phyloP scores from a whole-genome alignment of 2,113 vertebrate genomes.

The Nerophis lumbriciformis region DNA sequence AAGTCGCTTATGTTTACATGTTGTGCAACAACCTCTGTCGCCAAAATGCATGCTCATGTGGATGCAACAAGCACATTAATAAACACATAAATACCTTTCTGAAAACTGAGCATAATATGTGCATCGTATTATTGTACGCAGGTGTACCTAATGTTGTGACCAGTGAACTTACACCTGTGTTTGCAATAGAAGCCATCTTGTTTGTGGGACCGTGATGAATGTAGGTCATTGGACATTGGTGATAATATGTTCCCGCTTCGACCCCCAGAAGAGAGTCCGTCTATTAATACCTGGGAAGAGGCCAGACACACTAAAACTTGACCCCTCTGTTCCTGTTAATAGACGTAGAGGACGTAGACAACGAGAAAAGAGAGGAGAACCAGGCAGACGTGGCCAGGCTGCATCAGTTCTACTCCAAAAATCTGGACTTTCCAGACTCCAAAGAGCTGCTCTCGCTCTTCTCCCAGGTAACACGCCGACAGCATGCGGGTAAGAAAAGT shows the following conservation, averaged over 20 bases:
- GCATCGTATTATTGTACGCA: no score
- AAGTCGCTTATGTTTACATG: no score
- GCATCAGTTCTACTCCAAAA: conserved; percentile 90
- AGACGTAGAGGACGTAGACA: conserved; percentile 91
- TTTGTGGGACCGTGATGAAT: not conserved
- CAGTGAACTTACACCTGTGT: no score
- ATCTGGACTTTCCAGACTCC: conserved; percentile 82
- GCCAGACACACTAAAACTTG: no score
- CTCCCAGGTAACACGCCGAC: conserved; percentile 78
- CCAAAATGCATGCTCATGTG: no score
- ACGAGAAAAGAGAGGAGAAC: conserved; percentile 82
- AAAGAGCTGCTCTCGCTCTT: conserved; percentile 80
- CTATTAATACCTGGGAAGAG: conserved; percentile 1
- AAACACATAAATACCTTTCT: no score
- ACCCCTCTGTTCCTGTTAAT: not conserved
- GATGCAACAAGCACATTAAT: no score
- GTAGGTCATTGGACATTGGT: not conserved
- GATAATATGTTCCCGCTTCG: conserved; percentile 1
- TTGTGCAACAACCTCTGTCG: no score
- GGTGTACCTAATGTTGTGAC: no score
- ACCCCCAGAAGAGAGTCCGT: not conserved
- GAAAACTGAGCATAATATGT: no score
- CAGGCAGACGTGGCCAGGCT: conserved; percentile 84
- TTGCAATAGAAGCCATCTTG: no score
- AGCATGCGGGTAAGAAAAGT: not conserved